These are phyloP conservation scores for Macheiramphus alcinus DNA, from an alignment of 2,113 vertebrate species.

Conservation along the genomic window DNA sequence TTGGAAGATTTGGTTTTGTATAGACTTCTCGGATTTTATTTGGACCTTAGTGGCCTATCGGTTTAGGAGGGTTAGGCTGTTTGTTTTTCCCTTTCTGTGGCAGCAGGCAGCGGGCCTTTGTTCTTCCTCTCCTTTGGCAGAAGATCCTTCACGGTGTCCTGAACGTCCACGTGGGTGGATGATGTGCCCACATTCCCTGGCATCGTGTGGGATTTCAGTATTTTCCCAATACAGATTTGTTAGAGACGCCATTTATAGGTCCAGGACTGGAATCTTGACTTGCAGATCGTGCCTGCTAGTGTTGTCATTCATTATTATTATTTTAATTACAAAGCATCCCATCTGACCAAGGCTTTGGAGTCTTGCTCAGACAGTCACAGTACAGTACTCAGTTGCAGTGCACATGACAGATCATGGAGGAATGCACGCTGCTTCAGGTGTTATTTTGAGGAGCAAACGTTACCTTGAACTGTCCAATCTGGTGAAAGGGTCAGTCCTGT, in stretches of 20 bases:
- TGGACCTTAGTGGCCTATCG: neutral
- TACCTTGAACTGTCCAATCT: neutral
- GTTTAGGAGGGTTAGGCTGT: neutral
- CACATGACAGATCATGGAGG: neutral
- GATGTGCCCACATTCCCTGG: neutral
- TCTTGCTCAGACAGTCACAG: neutral
- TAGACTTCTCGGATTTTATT: neutral
- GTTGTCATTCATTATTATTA: neutral
- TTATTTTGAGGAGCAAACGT: neutral
- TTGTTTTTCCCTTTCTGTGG: neutral
- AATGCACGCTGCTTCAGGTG: rapidly evolving
- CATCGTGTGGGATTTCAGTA: neutral
- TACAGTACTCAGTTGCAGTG: neutral
- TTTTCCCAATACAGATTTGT: neutral
- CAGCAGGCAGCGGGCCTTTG: neutral
- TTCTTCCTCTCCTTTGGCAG: neutral
- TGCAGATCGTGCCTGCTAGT: neutral
- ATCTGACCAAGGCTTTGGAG: neutral
- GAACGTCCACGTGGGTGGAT: neutral
- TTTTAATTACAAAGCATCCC: neutral
- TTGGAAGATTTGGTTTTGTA: neutral
- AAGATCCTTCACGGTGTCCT: neutral
- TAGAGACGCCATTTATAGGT: neutral
- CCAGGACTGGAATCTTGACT: neutral
- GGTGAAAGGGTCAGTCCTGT: neutral